phyloP scores from a whole-genome alignment of 2,113 vertebrate genomes.

The Columbina picui region DNA sequence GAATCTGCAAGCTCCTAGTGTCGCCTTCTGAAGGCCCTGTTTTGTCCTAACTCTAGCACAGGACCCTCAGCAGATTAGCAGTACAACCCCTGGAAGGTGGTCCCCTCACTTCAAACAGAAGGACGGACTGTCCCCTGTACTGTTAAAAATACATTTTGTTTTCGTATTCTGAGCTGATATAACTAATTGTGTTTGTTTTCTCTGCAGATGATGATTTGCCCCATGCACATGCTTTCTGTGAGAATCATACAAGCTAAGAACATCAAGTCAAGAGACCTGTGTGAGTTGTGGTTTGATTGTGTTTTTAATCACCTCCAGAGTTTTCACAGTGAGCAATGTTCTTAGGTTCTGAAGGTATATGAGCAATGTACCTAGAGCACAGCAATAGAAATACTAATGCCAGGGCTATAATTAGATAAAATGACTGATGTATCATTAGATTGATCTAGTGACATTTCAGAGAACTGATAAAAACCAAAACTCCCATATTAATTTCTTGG shows the following conservation, averaged over 20 bases:
- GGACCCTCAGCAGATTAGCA: not conserved
- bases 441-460: not conserved
- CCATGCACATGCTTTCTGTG: constrained; percentile 73
- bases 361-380: not conserved
- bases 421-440: not conserved
- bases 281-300: constrained; percentile 69
- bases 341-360: not conserved
- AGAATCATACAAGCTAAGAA: constrained; percentile 74
- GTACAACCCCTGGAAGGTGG: not conserved
- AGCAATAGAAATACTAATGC: not conserved
- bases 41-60: not conserved
- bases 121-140: not conserved
- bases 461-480: not conserved
- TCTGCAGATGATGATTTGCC: constrained; percentile 61
- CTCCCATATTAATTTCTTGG: not conserved
- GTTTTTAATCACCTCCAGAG: not conserved
- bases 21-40: not conserved
- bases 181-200: constrained; percentile 38
- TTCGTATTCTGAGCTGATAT: not conserved
- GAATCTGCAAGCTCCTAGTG: not conserved
- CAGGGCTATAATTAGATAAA: not conserved
- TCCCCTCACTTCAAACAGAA: not conserved
- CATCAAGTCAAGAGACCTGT: constrained; percentile 68
- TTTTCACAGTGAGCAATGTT: not conserved
- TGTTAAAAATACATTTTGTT: not conserved